Percentiles rank a stretch among this genome's conserved stretches.
Conservation (phyloP, 2,888 invertebrate genomes). For the Coleophora deauratella region DNA sequence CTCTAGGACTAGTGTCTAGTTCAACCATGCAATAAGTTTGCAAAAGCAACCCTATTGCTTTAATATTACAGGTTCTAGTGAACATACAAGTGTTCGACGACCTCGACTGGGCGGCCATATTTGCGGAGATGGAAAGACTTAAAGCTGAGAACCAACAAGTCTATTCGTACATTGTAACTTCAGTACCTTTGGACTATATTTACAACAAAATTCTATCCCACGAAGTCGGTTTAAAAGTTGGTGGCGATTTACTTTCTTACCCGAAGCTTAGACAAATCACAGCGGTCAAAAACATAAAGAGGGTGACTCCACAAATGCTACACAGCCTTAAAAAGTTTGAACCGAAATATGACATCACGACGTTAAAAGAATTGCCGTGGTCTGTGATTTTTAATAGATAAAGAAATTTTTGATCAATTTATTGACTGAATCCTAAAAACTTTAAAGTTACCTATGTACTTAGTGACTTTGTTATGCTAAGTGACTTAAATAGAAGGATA, state of each 20-base stretch:
- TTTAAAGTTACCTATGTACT: no score
- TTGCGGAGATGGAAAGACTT: slow-evolving; percentile 47
- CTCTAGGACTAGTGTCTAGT: no score
- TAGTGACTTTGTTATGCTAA: no score
- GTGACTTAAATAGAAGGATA: no score
- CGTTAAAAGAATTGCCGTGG: slow-evolving; percentile 50
- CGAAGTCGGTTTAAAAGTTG: slow-evolving; percentile 22
- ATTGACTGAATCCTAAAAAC: no score
- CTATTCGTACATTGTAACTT: slow-evolving; percentile 50
- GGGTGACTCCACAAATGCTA: slow-evolving; percentile 23
- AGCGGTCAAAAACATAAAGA: slow-evolving; percentile 20
- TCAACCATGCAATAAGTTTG: no score
- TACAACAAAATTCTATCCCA: slow-evolving; percentile 40
- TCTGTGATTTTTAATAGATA: slow-evolving; percentile 50
- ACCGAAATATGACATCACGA: slow-evolving; percentile 40
- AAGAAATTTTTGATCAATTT: background rate
- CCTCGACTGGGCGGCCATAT: slow-evolving; percentile 37
- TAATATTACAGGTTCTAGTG: slow-evolving; percentile 48
- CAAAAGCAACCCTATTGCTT: no score
- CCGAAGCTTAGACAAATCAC: slow-evolving; percentile 19
- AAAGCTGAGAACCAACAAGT: slow-evolving; percentile 32
- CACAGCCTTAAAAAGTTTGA: slow-evolving; percentile 29
- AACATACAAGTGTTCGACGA: slow-evolving; percentile 52
- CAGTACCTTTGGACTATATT: slow-evolving; percentile 50
- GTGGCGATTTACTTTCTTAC: slow-evolving; percentile 23